These are phyloP conservation scores for Halcyon smyrnensis DNA, from an alignment of 2,797 vertebrate genomes.

Conservation along the genomic window DNA sequence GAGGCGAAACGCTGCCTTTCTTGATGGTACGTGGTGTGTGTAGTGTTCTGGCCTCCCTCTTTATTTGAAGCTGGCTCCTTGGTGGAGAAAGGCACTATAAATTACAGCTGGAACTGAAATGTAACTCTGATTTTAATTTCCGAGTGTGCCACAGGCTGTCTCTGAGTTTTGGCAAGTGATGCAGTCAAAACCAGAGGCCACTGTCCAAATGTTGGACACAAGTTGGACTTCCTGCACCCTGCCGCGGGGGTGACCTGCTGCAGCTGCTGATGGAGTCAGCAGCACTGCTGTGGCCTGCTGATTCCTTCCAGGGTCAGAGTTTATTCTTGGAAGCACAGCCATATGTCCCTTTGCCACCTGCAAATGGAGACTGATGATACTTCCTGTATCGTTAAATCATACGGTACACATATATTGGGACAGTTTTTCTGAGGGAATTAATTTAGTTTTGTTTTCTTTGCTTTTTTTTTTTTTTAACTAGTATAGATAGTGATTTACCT, in stretches of 20 bases:
- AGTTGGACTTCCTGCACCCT: not conserved
- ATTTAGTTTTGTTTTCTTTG: not conserved
- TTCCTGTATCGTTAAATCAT: not conserved
- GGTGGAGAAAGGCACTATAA: not conserved
- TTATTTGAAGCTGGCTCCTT: not conserved
- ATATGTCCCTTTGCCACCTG: not conserved
- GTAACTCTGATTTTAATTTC: not conserved
- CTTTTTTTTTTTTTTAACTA: not conserved
- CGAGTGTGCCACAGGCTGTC: not conserved
- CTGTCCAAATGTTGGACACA: not conserved
- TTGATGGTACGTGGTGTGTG: rapidly evolving
- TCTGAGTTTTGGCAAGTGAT: not conserved
- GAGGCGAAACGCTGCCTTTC: not conserved
- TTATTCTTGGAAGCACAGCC: not conserved
- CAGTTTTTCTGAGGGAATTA: not conserved
- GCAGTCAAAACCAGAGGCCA: not conserved
- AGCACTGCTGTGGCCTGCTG: not conserved
- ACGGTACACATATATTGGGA: rapidly evolving
- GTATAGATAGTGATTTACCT: not conserved
- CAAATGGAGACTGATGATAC: not conserved
- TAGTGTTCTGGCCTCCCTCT: not conserved
- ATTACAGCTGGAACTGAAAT: not conserved
- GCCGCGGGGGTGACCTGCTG: rapidly evolving
- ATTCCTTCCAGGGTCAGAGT: not conserved
- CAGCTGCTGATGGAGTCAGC: not conserved